These are phyloP conservation scores for Lampris incognitus DNA, from an alignment of 2,113 vertebrate species.

Conservation along the genomic window DNA sequence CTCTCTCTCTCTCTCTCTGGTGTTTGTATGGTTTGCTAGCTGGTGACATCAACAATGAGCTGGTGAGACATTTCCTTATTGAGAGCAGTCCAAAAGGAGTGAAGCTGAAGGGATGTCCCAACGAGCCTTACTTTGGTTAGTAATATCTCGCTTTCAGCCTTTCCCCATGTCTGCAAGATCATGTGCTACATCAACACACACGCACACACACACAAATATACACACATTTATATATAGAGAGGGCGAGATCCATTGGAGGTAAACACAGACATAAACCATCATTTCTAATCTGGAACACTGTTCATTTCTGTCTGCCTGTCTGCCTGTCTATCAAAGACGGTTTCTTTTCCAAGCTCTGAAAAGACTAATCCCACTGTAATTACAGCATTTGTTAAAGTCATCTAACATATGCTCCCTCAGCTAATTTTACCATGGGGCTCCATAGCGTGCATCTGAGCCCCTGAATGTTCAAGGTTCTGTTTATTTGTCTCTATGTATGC, in stretches of 20 bases:
- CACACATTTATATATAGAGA: background rate
- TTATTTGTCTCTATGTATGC: background rate
- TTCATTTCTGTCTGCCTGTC: background rate
- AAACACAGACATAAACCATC: background rate
- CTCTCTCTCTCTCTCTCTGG: background rate
- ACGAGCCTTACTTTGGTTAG: constrained; percentile 97
- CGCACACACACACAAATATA: background rate
- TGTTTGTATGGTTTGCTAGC: constrained; percentile 11
- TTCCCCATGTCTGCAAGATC: background rate
- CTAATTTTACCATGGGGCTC: constrained; percentile 55
- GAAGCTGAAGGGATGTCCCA: constrained; percentile 98
- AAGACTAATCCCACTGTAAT: constrained; percentile 54
- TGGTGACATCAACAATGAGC: constrained; percentile 92
- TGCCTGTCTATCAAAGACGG: constrained; percentile 15
- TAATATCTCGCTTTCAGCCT: background rate
- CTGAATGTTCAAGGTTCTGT: too few species aligned
- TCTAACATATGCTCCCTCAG: constrained; percentile 39
- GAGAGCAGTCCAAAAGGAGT: constrained; percentile 97
- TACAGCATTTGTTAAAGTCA: constrained; percentile 43
- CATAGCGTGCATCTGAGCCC: background rate
- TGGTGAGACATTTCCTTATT: constrained; percentile 98
- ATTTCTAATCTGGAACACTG: background rate
- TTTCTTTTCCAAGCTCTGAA: constrained; percentile 12
- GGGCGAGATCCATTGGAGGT: background rate
- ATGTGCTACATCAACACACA: background rate